Percentiles rank a stretch among this genome's conserved stretches.
Conservation (phyloP, 2,888 invertebrate species). For the Nephrotoma guestfalica region DNA sequence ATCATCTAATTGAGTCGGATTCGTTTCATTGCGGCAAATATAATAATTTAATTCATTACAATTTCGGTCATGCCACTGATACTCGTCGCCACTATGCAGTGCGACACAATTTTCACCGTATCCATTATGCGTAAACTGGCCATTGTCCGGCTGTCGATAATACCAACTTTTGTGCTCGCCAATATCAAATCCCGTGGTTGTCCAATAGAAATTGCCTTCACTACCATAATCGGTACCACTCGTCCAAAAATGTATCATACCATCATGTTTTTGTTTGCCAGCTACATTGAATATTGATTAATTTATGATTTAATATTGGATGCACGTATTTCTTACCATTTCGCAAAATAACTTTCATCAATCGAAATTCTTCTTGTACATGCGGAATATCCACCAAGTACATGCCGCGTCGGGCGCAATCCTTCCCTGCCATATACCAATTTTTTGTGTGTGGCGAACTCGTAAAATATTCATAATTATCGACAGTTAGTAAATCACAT, state of each 20-base stretch:
- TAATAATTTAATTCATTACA: not conserved
- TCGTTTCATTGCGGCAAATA: not conserved
- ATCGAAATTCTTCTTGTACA: not conserved
- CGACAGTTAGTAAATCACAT: not conserved
- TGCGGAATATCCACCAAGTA: not conserved
- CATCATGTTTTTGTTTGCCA: not conserved
- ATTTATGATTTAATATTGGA: not conserved
- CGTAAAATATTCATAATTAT: not conserved
- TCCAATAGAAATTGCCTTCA: not conserved
- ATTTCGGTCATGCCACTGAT: not conserved
- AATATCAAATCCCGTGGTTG: not conserved
- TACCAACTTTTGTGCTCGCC: not conserved
- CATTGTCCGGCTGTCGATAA: not conserved
- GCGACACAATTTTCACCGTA: not conserved
- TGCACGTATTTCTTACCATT: not conserved
- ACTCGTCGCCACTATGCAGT: not conserved
- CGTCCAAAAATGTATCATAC: not conserved
- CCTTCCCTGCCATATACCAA: not conserved
- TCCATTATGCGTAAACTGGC: not conserved
- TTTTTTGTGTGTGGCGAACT: not conserved
- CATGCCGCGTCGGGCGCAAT: not conserved
- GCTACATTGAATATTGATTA: not conserved
- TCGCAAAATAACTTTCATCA: not conserved
- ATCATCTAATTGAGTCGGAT: not conserved
- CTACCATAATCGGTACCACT: not conserved